phyloP scores from a whole-genome alignment of 2,113 vertebrate genomes.

The Alouatta palliata region DNA sequence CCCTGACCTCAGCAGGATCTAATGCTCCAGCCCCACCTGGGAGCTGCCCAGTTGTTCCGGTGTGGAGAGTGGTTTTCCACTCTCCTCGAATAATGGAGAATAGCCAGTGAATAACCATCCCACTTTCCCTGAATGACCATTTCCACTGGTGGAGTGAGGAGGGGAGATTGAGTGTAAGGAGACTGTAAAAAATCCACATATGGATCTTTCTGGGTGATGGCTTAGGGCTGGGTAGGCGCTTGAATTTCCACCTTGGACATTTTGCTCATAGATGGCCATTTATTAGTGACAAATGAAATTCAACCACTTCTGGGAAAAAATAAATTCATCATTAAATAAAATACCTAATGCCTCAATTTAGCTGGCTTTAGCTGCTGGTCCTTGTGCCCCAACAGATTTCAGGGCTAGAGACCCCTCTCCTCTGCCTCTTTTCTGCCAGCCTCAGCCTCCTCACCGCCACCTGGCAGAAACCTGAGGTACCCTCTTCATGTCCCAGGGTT shows the following conservation, averaged over 20 bases:
- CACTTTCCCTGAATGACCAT: background rate
- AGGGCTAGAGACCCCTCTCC: background rate
- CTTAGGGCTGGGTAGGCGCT: background rate
- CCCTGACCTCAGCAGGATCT: background rate
- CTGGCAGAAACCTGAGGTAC: background rate
- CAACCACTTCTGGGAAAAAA: background rate
- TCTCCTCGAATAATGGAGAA: background rate
- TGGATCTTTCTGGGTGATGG: background rate
- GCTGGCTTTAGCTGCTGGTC: background rate
- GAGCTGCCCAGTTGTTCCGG: background rate
- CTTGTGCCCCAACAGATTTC: background rate
- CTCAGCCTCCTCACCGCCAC: background rate
- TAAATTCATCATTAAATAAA: background rate
- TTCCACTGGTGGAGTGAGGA: background rate
- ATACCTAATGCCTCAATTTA: background rate
- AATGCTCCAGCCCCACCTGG: background rate
- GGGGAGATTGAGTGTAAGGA: background rate
- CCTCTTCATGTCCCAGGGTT: background rate
- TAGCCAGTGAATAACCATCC: too few relatives aligned
- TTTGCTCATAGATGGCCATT: slow-evolving; percentile 17
- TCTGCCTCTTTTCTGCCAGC: background rate
- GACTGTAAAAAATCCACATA: background rate
- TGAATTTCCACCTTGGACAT: background rate
- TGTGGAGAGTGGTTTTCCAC: background rate
- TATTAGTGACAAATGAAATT: slow-evolving; percentile 25